phyloP scores from a whole-genome alignment of 2,797 vertebrate genomes.

The Sebastes alutus region DNA sequence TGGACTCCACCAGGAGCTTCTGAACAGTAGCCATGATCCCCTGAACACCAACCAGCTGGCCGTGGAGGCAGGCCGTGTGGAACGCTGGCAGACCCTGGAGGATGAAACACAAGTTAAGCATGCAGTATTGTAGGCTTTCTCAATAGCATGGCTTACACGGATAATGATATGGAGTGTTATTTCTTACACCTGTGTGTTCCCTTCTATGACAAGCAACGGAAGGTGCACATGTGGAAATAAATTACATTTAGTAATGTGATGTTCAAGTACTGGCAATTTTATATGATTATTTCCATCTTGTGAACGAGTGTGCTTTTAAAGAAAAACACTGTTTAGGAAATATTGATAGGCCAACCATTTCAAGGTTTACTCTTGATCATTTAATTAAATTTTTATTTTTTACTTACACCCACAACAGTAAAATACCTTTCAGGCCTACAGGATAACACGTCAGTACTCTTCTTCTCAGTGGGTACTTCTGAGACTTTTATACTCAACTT shows the following conservation, averaged over 20 bases:
- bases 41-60: constrained; percentile 48
- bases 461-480: background rate
- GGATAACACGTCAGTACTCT: background rate
- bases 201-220: background rate
- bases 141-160: background rate
- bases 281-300: background rate
- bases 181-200: background rate
- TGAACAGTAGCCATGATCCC: constrained; percentile 38
- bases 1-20: constrained; percentile 44
- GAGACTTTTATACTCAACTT: background rate
- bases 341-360: background rate
- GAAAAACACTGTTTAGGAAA: background rate
- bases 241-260: background rate
- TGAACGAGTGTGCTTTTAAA: background rate
- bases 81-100: constrained; percentile 65
- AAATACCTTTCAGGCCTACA: background rate
- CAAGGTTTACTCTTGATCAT: background rate
- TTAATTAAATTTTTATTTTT: background rate
- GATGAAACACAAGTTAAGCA: background rate
- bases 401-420: background rate
- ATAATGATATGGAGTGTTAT: background rate
- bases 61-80: constrained; percentile 66
- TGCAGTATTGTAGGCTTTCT: background rate
- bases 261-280: background rate
- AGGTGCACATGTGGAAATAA: background rate